Evolutionary conservation across 2,113 vertebrate species (phyloP), one percentile per base, ranked within the genome.

Genomic region (Hepsetus odoe): DNA sequence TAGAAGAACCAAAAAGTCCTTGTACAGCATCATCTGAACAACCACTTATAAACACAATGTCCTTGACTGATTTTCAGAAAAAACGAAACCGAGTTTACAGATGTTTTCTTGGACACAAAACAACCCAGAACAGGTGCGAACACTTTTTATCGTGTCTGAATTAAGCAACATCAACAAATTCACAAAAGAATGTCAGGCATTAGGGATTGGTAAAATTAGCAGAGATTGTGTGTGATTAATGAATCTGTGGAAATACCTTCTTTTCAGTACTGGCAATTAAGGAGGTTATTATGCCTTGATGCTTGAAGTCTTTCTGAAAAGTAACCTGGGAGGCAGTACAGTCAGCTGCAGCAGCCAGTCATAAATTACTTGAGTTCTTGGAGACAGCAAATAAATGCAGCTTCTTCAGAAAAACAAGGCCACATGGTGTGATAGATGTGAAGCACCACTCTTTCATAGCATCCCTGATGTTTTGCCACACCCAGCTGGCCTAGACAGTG

Each of bases 221-320:
- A 53, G 42, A 33, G 10, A 28, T 46, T 64, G 28, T 64, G 42
- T 51, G 16, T 46, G 46, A 55, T 72, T 64, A 69, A 59, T 67
- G 30, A 73, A 51, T 61, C 11, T 14, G 7, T 30, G 53, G 46
- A 33, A 49, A 22, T 14, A 20, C 38, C 46, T 67, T 59, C 16
- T 61, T 72, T 81, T 71, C 64, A 24, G 33, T 24, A 11, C 24
- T n/a, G 18, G 44, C 32, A 55, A 61, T 70, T 77, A 68, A 32
- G 28, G 30, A 38, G 26, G 49, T 30, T 55, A 42, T 71, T 62
- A 62, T 51, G 73, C 44, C 65, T 69, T 71, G 49, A 55, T 65
- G 20, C 33, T 35, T 38, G 20, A 38, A 65, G 51, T 55, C 72
- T 26, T 71, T 13, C n/a, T 30, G 44, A 67, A 24, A 71, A 59